phyloP scores from a whole-genome alignment of 2,888 invertebrate species.

The Hypolimnas misippus region DNA sequence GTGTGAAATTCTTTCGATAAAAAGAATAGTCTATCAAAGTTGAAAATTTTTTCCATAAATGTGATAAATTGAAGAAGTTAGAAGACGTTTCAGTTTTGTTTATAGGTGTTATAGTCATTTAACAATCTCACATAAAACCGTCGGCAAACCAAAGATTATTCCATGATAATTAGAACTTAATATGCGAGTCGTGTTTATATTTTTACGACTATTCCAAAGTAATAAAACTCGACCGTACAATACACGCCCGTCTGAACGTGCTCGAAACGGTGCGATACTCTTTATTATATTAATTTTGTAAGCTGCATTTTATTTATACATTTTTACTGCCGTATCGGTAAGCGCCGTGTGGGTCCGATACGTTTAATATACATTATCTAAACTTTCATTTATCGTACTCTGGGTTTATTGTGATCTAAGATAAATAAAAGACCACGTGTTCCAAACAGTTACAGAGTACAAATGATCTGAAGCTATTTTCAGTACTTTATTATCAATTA shows the following conservation, averaged over 20 bases:
- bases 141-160: conserved; percentile 8
- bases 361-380: conserved; percentile 25
- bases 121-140: conserved; percentile 12
- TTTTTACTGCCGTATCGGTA: conserved; percentile 60
- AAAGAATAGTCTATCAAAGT: too few relatives aligned
- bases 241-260: conserved; percentile 47
- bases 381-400: conserved; percentile 38
- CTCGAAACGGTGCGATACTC: conserved; percentile 44
- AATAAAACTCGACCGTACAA: conserved; percentile 23
- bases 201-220: conserved; percentile 43
- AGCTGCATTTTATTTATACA: conserved; percentile 53
- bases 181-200: conserved; percentile 44
- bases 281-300: conserved; percentile 45
- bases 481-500: conserved; percentile 30
- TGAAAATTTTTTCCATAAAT: neutral
- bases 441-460: conserved; percentile 38
- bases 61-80: neutral
- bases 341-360: conserved; percentile 67
- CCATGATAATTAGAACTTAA: conserved; percentile 44
- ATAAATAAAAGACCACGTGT: conserved; percentile 54
- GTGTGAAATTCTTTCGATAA: neutral
- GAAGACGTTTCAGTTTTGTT: neutral
- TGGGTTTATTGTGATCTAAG: conserved; percentile 54
- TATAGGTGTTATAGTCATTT: neutral
- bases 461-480: conserved; percentile 17